phyloP scores from a whole-genome alignment of 1,140 invertebrate species.

The Drosophila pruinosa region DNA sequence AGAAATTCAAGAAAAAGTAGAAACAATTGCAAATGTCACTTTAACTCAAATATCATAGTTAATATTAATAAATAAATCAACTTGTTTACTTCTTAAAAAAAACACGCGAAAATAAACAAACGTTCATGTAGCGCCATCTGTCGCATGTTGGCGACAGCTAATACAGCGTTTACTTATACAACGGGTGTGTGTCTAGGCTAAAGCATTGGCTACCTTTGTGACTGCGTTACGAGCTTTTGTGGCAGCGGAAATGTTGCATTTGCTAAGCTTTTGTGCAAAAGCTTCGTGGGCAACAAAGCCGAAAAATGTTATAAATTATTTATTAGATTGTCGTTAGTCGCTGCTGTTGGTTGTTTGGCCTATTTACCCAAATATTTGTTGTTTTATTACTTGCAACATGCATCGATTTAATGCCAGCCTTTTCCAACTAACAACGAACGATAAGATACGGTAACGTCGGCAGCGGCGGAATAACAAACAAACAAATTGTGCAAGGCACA shows the following conservation, averaged over 20 bases:
- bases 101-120: not conserved
- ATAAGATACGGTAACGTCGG: constrained; percentile 23
- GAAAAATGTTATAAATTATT: constrained; percentile 12
- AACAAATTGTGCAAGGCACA: not conserved
- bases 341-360: constrained; percentile 10
- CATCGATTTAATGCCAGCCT: constrained; percentile 8
- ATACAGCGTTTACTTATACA: not conserved
- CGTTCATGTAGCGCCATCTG: constrained; percentile 17
- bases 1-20: no score
- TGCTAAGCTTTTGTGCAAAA: not conserved
- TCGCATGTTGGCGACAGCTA: not conserved
- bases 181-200: constrained; percentile 18
- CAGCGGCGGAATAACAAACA: not conserved
- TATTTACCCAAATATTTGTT: constrained; percentile 43
- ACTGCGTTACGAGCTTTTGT: not conserved
- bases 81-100: not conserved
- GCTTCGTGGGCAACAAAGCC: constrained; percentile 2
- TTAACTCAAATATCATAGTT: no score
- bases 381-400: constrained; percentile 29
- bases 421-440: constrained; percentile 1
- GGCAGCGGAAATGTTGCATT: not conserved
- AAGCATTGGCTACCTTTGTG: not conserved
- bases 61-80: no score
- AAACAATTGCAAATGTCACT: no score
- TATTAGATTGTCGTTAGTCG: constrained; percentile 4